A percentile compares a stretch with the other conserved stretches of the same genome.
Conservation (phyloP, 2,113 vertebrate species). For the Saccopteryx leptura region DNA sequence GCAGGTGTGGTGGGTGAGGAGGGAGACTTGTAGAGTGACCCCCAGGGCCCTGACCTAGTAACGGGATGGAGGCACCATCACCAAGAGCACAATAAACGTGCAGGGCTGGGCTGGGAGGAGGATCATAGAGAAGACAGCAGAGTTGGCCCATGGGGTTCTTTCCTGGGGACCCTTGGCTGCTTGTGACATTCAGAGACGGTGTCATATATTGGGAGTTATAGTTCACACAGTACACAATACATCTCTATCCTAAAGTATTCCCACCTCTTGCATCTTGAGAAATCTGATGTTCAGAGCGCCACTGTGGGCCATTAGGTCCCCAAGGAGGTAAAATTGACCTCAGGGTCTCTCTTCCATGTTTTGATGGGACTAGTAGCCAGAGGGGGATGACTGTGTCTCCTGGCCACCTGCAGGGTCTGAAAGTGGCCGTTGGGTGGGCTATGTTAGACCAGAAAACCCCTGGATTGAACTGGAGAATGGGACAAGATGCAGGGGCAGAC, state of each 20-base stretch:
- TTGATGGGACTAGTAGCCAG: not conserved
- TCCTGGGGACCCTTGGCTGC: not conserved
- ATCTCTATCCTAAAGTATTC: not conserved
- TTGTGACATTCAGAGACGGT: not conserved
- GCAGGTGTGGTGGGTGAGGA: not conserved
- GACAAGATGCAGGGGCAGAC: not conserved
- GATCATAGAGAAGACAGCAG: not conserved
- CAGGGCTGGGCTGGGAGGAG: not conserved
- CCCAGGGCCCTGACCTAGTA: not conserved
- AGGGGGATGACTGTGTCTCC: not conserved
- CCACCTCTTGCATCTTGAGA: not conserved
- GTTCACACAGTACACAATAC: not conserved
- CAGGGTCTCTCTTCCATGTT: fast-evolving
- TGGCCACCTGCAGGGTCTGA: not conserved
- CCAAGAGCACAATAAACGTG: not conserved
- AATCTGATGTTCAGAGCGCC: slow-evolving; percentile 22
- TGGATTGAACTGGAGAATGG: not conserved
- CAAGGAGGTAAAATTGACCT: not conserved
- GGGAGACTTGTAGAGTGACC: no score
- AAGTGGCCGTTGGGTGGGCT: not conserved
- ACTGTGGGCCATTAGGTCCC: fast-evolving
- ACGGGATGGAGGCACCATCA: not conserved
- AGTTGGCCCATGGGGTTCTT: not conserved
- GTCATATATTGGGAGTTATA: not conserved
- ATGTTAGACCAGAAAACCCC: not conserved